A percentile compares a stretch with the other conserved stretches of the same genome.
Conservation (phyloP, 2,888 invertebrate genomes). For the Apodemia duryi region DNA sequence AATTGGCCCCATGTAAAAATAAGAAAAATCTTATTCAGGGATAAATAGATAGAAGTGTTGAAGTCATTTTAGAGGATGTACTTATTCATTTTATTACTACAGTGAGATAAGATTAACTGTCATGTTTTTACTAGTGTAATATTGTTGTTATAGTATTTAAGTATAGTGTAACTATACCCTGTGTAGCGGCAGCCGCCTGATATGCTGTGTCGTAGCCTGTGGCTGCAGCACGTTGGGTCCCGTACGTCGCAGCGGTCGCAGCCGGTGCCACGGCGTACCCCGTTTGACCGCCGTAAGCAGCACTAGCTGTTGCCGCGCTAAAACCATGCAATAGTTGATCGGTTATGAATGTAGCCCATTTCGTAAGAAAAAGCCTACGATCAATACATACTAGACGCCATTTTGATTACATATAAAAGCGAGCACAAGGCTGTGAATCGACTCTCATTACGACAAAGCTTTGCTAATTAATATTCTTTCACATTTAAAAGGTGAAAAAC, state of each 20-base stretch:
- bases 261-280: conserved; percentile 91
- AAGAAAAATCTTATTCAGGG: too few relatives aligned
- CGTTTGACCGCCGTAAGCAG: conserved; percentile 90
- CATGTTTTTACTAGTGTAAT: not conserved
- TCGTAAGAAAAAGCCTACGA: conserved; percentile 39
- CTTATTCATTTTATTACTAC: too few relatives aligned
- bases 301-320: conserved; percentile 86
- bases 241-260: conserved; percentile 90
- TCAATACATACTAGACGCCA: conserved; percentile 69
- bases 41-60: too few relatives aligned
- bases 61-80: too few relatives aligned
- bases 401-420: conserved; percentile 65
- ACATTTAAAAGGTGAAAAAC: conserved; percentile 44
- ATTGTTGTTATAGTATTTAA: not conserved
- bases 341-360: conserved; percentile 34
- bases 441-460: conserved; percentile 27
- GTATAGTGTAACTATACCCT: conserved; percentile 62
- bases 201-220: conserved; percentile 91
- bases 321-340: conserved; percentile 39
- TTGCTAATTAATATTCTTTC: conserved; percentile 29
- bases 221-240: conserved; percentile 88
- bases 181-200: conserved; percentile 89
- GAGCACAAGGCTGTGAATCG: conserved; percentile 52
- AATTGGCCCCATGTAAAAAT: too few relatives aligned
- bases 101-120: too few relatives aligned